Percentiles rank a stretch among this genome's conserved stretches.
These are phyloP conservation scores for Litocranius walleri DNA, from an alignment of 2,113 vertebrate genomes.

Conservation along the genomic window DNA sequence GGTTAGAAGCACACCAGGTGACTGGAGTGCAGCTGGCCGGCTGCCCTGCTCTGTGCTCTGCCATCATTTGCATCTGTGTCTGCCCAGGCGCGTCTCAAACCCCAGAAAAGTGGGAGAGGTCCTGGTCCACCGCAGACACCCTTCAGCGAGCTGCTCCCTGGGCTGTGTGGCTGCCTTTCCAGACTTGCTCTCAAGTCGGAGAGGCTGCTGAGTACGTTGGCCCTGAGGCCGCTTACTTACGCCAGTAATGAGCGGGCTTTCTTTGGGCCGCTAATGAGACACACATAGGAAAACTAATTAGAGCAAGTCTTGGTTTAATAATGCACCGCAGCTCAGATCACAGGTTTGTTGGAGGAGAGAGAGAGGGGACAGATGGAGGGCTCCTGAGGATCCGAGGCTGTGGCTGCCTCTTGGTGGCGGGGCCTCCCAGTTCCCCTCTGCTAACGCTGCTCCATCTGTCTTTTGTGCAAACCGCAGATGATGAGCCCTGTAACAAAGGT, in stretches of 20 bases:
- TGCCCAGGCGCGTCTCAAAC: not conserved
- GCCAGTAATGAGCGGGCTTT: not conserved
- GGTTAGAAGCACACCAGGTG: not conserved
- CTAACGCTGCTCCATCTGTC: slow-evolving; percentile 80
- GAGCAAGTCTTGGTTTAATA: slow-evolving; percentile 30
- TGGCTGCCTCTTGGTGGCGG: slow-evolving; percentile 37
- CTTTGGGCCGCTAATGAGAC: slow-evolving; percentile 37
- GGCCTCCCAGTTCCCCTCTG: slow-evolving; percentile 43
- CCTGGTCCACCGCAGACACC: not conserved
- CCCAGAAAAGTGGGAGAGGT: not conserved
- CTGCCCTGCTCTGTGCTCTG: not conserved
- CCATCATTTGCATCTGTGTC: not conserved
- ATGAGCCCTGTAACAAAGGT: slow-evolving; percentile 94
- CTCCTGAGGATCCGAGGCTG: not conserved
- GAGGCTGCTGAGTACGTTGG: not conserved
- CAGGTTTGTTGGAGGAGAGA: slow-evolving; percentile 15
- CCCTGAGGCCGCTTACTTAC: not conserved
- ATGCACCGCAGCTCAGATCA: not conserved
- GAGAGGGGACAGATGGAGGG: slow-evolving; percentile 15
- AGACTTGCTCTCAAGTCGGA: not conserved
- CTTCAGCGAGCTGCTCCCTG: not conserved
- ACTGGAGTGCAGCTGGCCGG: accelerated
- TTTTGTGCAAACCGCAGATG: slow-evolving; percentile 90
- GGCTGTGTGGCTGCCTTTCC: not conserved
- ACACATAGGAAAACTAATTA: not conserved